A percentile compares a stretch with the other conserved stretches of the same genome.
Conservation (phyloP, 1,140 invertebrate species). For the Acromyrmex charruanus region DNA sequence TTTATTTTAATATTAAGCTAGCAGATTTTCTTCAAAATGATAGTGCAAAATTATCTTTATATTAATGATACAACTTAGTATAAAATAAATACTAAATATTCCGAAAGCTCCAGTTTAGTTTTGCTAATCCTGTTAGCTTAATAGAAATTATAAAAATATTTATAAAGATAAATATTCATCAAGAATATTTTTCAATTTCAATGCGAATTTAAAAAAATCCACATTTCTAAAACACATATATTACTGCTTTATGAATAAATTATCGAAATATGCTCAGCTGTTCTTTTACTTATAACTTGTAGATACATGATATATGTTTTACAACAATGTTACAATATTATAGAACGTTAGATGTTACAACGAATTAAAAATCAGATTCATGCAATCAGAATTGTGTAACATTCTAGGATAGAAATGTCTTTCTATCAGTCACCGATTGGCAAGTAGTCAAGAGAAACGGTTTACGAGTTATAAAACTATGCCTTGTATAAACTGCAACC, state of each 20-base stretch:
- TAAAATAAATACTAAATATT: no score
- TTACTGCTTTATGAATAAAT: not conserved
- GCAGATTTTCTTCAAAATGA: no score
- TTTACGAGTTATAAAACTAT: conserved; percentile 37
- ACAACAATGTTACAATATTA: not conserved
- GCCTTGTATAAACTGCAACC: conserved; percentile 42
- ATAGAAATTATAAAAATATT: not conserved
- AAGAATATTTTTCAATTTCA: not conserved
- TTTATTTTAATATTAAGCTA: no score
- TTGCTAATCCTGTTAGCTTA: no score
- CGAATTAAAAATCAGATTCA: not conserved
- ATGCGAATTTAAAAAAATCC: not conserved
- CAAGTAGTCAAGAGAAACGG: conserved; percentile 34
- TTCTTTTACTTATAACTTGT: not conserved
- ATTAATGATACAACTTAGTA: no score
- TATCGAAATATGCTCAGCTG: not conserved
- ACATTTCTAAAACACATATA: not conserved
- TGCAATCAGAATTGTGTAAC: not conserved
- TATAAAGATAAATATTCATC: not conserved
- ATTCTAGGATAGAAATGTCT: conserved; percentile 6
- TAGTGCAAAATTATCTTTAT: no score
- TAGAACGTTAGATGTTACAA: not conserved
- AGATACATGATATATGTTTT: not conserved
- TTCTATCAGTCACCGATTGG: conserved; percentile 23
- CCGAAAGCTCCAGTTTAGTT: no score